Conservation (phyloP, 2,888 invertebrate genomes). For the Tyria jacobaeae region DNA sequence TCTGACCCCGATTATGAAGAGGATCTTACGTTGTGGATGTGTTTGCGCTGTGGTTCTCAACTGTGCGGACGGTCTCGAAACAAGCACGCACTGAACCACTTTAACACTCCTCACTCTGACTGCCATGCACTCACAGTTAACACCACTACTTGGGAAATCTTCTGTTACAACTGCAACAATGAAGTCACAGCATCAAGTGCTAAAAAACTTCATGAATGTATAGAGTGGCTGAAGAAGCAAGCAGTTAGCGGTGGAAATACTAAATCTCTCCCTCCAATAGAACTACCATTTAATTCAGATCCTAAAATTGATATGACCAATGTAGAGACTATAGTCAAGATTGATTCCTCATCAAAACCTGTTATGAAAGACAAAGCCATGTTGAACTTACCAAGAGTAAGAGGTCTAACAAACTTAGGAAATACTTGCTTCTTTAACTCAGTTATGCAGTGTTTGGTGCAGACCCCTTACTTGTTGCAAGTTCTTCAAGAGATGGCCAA, state of each 20-base stretch:
- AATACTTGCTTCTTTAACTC: conserved; percentile 99
- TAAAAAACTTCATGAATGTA: conserved; percentile 90
- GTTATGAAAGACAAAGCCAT: conserved; percentile 67
- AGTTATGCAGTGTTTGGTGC: conserved; percentile 96
- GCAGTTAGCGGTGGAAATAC: conserved; percentile 60
- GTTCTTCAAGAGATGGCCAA: conserved; percentile 90
- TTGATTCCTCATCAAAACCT: conserved; percentile 59
- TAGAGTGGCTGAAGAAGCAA: conserved; percentile 90
- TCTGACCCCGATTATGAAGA: conserved; percentile 82
- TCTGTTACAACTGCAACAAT: conserved; percentile 93
- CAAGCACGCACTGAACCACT: conserved; percentile 92
- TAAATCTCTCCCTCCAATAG: conserved; percentile 73
- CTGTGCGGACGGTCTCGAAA: conserved; percentile 90
- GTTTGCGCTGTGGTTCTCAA: conserved; percentile 92
- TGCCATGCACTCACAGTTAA: conserved; percentile 91
- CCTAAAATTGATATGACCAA: conserved; percentile 63
- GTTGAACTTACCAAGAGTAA: conserved; percentile 83
- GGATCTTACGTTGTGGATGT: conserved; percentile 90
- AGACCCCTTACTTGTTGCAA: conserved; percentile 92
- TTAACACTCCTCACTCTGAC: conserved; percentile 91
- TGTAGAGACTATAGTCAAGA: conserved; percentile 61
- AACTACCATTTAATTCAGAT: conserved; percentile 63
- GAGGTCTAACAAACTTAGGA: conserved; percentile 96
- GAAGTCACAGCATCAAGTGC: conserved; percentile 88
- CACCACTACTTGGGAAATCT: conserved; percentile 90